Conservation (phyloP, 2,113 vertebrate species). For the Scortum barcoo region DNA sequence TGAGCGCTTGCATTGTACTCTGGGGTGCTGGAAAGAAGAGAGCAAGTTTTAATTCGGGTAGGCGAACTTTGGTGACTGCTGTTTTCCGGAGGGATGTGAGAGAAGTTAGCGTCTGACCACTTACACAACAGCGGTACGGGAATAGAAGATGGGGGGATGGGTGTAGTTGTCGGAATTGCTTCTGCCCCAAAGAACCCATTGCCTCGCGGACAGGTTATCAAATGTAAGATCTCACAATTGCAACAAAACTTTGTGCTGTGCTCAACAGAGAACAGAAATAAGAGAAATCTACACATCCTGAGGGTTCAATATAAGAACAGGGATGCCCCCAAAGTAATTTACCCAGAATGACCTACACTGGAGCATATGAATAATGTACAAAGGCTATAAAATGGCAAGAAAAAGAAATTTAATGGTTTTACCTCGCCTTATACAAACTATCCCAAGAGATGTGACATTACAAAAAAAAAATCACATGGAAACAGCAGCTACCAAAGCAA, state of each 20-base stretch:
- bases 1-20: constrained; percentile 57
- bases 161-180: constrained; percentile 42
- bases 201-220: constrained; percentile 53
- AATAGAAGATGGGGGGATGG: constrained; percentile 23
- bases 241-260: constrained; percentile 43
- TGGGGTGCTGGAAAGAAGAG: constrained; percentile 35
- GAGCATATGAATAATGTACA: constrained; percentile 73
- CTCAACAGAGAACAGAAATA: constrained; percentile 36
- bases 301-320: constrained; percentile 65
- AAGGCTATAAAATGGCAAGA: constrained; percentile 61
- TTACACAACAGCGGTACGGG: constrained; percentile 1
- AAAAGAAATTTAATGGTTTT: constrained; percentile 66
- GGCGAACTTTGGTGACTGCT: constrained; percentile 46
- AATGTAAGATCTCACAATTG: constrained; percentile 46
- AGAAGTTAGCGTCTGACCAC: constrained; percentile 38
- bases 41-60: constrained; percentile 42
- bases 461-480: constrained; percentile 64
- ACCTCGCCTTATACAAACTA: constrained; percentile 67
- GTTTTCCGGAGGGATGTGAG: constrained; percentile 42
- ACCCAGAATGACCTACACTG: constrained; percentile 55
- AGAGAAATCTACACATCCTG: constrained; percentile 37
- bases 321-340: constrained; percentile 77
- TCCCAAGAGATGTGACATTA: constrained; percentile 75
- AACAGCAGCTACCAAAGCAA: constrained; percentile 61
- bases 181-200: constrained; percentile 26